These are phyloP conservation scores for Atta cephalotes DNA, from an alignment of 1,140 invertebrate genomes.

Conservation along the genomic window DNA sequence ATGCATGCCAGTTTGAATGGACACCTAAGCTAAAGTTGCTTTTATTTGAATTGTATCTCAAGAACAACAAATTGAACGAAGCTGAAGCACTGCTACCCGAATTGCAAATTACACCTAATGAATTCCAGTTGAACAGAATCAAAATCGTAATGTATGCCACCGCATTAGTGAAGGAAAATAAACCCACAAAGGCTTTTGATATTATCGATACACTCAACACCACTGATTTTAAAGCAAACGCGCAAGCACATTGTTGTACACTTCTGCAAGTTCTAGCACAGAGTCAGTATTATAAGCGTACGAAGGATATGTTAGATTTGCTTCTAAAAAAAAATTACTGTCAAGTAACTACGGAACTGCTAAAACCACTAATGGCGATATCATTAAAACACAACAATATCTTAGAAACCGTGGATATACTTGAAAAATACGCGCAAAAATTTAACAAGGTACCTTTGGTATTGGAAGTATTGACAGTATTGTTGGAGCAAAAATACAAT, in stretches of 20 bases:
- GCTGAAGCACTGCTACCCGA: conserved; percentile 84
- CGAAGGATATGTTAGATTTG: conserved; percentile 84
- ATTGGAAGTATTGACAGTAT: conserved; percentile 85
- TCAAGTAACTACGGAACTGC: conserved; percentile 82
- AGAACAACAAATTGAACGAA: conserved; percentile 83
- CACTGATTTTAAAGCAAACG: conserved; percentile 74
- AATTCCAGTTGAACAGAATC: conserved; percentile 87
- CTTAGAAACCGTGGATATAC: conserved; percentile 84
- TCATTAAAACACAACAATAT: conserved; percentile 86
- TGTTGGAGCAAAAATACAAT: conserved; percentile 80
- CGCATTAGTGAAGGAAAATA: conserved; percentile 85
- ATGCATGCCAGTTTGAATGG: conserved; percentile 83
- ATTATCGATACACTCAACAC: conserved; percentile 82
- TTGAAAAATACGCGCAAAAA: conserved; percentile 79
- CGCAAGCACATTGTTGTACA: conserved; percentile 85
- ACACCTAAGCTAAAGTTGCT: conserved; percentile 87
- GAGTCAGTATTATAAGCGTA: conserved; percentile 76
- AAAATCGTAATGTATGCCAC: conserved; percentile 87
- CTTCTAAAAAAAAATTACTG: conserved; percentile 85
- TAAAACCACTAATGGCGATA: conserved; percentile 85
- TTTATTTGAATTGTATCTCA: conserved; percentile 87
- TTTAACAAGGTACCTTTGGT: conserved; percentile 87
- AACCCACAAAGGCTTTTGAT: conserved; percentile 84
- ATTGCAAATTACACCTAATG: conserved; percentile 81
- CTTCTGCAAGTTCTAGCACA: conserved; percentile 85